Evolutionary conservation across 2,113 vertebrate species (phyloP).

Genomic region (Pachypanchax playfairii): DNA sequence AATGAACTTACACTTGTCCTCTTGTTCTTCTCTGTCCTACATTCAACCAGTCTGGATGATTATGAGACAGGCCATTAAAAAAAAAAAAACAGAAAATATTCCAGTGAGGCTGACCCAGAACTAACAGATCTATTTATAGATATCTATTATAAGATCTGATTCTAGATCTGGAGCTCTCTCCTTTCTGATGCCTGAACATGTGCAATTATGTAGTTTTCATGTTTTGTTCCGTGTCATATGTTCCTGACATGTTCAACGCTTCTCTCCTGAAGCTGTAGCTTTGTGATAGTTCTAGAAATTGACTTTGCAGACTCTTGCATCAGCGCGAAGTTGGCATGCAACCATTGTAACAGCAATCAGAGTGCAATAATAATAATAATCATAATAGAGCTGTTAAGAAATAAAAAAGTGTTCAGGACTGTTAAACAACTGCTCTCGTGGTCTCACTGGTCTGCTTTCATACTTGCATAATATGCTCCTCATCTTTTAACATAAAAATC

Average conservation of each 20-base stretch:
- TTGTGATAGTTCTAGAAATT: constrained; percentile 1
- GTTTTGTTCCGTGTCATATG: neutral
- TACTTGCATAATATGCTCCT: neutral
- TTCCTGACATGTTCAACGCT: neutral
- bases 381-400: constrained; percentile 15
- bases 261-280: neutral
- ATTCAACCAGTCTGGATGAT: constrained; percentile 44
- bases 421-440: constrained; percentile 37
- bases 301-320: constrained; percentile 28
- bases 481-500: constrained; percentile 10
- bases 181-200: neutral
- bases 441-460: constrained; percentile 15
- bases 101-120: constrained; percentile 75
- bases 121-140: constrained; percentile 72
- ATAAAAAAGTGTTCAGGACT: constrained; percentile 28
- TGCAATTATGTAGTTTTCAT: neutral
- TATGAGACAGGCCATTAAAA: constrained; percentile 44
- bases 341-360: constrained; percentile 13
- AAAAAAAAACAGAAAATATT: constrained; percentile 39
- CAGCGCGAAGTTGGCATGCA: constrained; percentile 22
- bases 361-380: constrained; percentile 15
- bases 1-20: constrained; percentile 14
- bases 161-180: constrained; percentile 54
- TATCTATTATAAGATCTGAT: constrained; percentile 60
- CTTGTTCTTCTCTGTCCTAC: constrained; percentile 43